Conservation (phyloP, 1,140 invertebrate genomes). For the Medauroidea extradentata region DNA sequence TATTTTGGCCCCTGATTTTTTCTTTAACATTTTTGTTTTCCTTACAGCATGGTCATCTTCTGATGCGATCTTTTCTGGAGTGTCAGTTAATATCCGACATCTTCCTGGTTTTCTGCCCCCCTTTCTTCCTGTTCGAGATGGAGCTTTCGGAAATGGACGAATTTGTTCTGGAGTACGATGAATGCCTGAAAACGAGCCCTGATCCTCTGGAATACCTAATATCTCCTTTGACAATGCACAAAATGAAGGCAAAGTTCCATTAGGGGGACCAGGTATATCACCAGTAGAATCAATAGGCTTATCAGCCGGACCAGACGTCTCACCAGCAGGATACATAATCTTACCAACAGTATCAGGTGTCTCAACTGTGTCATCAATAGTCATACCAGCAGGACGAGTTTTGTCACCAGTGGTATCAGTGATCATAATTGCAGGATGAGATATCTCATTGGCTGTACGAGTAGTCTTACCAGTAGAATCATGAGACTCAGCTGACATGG, state of each 20-base stretch:
- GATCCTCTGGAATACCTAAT: neutral
- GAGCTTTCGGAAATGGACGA: neutral
- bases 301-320: too few species aligned
- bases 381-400: neutral
- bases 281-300: too few species aligned
- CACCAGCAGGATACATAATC: too few species aligned
- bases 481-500: too few species aligned
- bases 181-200: too few species aligned
- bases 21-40: neutral
- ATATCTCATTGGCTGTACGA: neutral
- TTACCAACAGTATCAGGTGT: too few species aligned
- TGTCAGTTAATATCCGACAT: neutral
- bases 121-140: neutral
- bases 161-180: neutral
- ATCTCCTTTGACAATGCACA: neutral
- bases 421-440: neutral
- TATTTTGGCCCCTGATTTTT: neutral
- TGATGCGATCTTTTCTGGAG: neutral
- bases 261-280: neutral
- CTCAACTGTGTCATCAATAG: neutral
- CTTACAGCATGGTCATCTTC: neutral
- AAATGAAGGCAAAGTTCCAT: neutral
- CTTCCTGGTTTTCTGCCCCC: neutral
- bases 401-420: neutral
- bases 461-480: neutral